A percentile compares a stretch with the other conserved stretches of the same genome.
phyloP scores from a whole-genome alignment of 2,113 vertebrate species.

The Myotis davidii region DNA sequence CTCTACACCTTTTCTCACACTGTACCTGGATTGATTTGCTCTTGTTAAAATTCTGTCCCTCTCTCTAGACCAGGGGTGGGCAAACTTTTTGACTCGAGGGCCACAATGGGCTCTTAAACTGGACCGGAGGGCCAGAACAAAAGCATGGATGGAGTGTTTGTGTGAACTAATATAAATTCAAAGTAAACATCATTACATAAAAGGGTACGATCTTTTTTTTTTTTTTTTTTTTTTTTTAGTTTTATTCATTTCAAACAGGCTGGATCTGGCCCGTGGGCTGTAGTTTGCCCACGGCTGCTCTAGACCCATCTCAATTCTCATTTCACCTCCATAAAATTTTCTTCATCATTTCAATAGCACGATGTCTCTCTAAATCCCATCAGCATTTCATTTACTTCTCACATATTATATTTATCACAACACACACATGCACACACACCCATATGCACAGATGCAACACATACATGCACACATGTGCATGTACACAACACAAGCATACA shows the following conservation, averaged over 20 bases:
- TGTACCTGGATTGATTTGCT: neutral
- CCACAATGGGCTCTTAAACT: too few species aligned
- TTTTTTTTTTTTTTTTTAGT: too few species aligned
- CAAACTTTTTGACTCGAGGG: too few species aligned
- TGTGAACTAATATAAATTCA: too few species aligned
- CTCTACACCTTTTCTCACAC: neutral
- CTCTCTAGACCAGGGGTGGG: neutral
- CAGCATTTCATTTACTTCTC: neutral
- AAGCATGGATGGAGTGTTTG: too few species aligned
- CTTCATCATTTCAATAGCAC: neutral
- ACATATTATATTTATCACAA: neutral
- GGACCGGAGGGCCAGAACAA: too few species aligned
- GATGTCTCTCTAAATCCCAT: neutral
- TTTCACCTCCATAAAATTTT: neutral
- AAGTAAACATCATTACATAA: too few species aligned
- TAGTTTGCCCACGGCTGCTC: too few species aligned
- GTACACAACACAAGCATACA: rapidly evolving
- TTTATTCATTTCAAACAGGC: too few species aligned
- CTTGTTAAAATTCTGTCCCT: neutral
- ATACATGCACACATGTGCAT: neutral
- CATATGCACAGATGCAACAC: too few species aligned
- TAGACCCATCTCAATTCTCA: constrained; percentile 1
- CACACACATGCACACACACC: rapidly evolving
- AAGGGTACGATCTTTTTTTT: too few species aligned
- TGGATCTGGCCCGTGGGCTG: too few species aligned